phyloP scores from a whole-genome alignment of 2,113 vertebrate species.

The Lophotis ruficrista region DNA sequence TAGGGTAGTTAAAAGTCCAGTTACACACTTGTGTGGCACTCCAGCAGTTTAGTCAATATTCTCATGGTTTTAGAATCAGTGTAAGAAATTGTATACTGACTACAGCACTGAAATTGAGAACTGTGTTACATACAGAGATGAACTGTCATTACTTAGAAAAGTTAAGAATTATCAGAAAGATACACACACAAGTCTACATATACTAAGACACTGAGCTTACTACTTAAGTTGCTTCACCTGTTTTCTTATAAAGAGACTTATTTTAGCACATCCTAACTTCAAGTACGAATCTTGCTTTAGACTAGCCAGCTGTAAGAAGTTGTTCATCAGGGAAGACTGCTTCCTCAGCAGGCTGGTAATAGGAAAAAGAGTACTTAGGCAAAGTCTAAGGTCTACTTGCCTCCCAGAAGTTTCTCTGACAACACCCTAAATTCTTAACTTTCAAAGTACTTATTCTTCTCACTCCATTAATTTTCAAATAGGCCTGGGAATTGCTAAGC shows the following conservation, averaged over 20 bases:
- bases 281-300: not conserved
- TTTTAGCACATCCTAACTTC: not conserved
- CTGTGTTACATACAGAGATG: not conserved
- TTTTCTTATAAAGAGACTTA: not conserved
- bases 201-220: not conserved
- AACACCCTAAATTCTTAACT: not conserved
- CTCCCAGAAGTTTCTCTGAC: not conserved
- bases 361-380: not conserved
- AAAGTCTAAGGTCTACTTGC: not conserved
- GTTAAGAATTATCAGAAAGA: not conserved
- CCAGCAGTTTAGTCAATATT: not conserved
- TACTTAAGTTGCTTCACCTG: not conserved
- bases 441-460: conserved; percentile 7
- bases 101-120: not conserved
- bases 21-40: not conserved
- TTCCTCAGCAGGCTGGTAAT: not conserved
- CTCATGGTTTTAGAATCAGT: not conserved
- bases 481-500: conserved; percentile 47
- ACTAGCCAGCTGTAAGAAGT: not conserved
- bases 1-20: not conserved
- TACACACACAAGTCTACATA: accelerated
- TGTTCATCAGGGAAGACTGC: not conserved
- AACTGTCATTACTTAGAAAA: not conserved
- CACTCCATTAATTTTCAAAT: conserved; percentile 46
- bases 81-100: not conserved